Base-by-base conservation (phyloP, 1,140 invertebrate species). In the Bilobella aurantiaca region DNA sequence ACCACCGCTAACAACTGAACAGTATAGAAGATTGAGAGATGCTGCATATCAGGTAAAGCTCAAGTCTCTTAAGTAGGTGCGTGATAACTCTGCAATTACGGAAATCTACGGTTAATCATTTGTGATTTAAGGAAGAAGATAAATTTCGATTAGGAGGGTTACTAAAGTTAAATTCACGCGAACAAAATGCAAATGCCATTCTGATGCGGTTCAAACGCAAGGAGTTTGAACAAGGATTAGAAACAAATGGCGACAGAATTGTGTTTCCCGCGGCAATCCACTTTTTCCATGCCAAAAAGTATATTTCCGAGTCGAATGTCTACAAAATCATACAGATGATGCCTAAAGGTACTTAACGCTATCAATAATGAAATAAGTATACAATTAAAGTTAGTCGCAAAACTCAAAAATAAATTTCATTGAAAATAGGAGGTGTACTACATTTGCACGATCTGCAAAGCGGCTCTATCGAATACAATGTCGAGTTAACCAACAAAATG, bases 361-460 rank as follows among this genome's bases (percentile, higher is more conserved):
- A 21, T 23, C 37, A n/a, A n/a, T n/a, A n/a, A n/a, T n/a, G n/a
- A n/a, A n/a, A n/a, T n/a, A n/a, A n/a, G n/a, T n/a, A n/a, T n/a
- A n/a, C n/a, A n/a, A n/a, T n/a, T n/a, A n/a, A n/a, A n/a, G n/a
- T 42, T 8, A 42, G 34, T n/a, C n/a, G n/a, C n/a, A n/a, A n/a
- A n/a, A n/a, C n/a, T n/a, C n/a, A n/a, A n/a, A n/a, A n/a, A n/a
- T n/a, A n/a, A n/a, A n/a, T n/a, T n/a, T n/a, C n/a, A n/a, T n/a
- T n/a, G n/a, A n/a, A n/a, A n/a, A n/a, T 23, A 79, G 89, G 88
- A 21, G 83, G 82, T 0, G 82, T 83, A 0, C 78, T 91, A 0
- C 89, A 91, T 73, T 75, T 82, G 1, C 89, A 91, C 71, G 85
- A 89, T 63, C 81, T 83, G 5, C 82, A 85, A 0, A 78, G 86